phyloP scores from a whole-genome alignment of 2,888 invertebrate species.

The Cheilosia pagana region DNA sequence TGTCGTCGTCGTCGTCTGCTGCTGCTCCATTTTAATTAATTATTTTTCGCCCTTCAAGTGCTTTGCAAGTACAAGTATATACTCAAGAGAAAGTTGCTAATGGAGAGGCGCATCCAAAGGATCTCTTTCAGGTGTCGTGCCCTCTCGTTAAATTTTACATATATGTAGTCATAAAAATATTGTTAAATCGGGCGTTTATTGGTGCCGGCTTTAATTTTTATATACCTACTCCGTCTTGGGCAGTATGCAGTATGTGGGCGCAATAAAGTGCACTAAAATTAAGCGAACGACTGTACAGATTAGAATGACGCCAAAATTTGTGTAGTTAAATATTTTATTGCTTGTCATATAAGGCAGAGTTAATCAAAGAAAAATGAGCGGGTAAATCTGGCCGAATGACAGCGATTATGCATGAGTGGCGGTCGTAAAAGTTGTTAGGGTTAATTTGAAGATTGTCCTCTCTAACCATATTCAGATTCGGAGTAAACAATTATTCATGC shows the following conservation, averaged over 20 bases:
- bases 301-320: not conserved
- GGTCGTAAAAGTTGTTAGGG: not conserved
- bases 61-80: slow-evolving; percentile 19
- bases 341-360: slow-evolving; percentile 10
- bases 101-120: slow-evolving; percentile 1
- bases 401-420: slow-evolving; percentile 10
- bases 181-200: not conserved
- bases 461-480: not conserved
- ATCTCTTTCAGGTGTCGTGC: not conserved
- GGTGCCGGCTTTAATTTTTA: too few relatives aligned
- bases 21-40: slow-evolving; percentile 57
- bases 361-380: slow-evolving; percentile 19
- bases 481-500: not conserved
- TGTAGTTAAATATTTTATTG: slow-evolving; percentile 33
- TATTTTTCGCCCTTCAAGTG: slow-evolving; percentile 1
- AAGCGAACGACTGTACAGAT: not conserved
- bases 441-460: not conserved
- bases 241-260: not conserved
- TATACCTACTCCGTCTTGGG: slow-evolving; percentile 9
- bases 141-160: not conserved
- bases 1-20: not conserved
- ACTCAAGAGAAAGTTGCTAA: slow-evolving; percentile 30
- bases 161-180: not conserved
- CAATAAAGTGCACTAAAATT: slow-evolving; percentile 28
- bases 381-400: not conserved